Base-by-base conservation (phyloP, 2,888 invertebrate species). In the Opisthograptis luteolata region DNA sequence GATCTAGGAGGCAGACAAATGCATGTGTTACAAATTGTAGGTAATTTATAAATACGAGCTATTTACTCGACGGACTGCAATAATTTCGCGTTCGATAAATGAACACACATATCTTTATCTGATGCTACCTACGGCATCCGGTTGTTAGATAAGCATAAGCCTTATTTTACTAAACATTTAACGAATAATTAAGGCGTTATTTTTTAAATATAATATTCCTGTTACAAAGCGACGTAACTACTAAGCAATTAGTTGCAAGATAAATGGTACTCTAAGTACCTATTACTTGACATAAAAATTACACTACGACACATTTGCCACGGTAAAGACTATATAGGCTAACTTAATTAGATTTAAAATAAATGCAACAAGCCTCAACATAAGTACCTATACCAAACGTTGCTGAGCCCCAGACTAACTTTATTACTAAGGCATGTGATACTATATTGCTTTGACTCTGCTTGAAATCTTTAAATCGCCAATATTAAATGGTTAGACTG, bases 51-150 rank as follows among this genome's bases (percentile, higher is more conserved):
- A 22, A 22, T 22, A n/a, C 22, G 2, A 22, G n/a, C 2, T 25
- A 10, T 4, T 30, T 30, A 2, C 3, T 30, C 6, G n/a, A n/a
- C 14, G 3, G n/a, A 30, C 30, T 30, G 66, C 20, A 34, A 34
- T 62, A 12, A 34, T 34, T 3, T 10, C 20, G 34, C 20, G 20
- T 34, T 34, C 20, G 6, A 35, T 9, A 25, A 40, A 39, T 25
- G 32, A 39, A 39, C 27, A 13, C 31, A 7, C 12, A 45, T 32
- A 27, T 32, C 12, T 39, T 32, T 27, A 46, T 40, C 39, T 27
- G 25, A 35, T 28, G 25, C 27, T 34, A 20, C 27, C 34, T 35
- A 35, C 43, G 20, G 20, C 35, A 43, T 43, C 19, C 42, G 34
- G 19, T 27, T 3, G 12, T 1, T 35, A 2, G 2, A 13, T 10